Evolutionary conservation across 2,797 vertebrate genomes (phyloP), one percentile per base, ranked within the genome.

Genomic region (Onychomys torridus): DNA sequence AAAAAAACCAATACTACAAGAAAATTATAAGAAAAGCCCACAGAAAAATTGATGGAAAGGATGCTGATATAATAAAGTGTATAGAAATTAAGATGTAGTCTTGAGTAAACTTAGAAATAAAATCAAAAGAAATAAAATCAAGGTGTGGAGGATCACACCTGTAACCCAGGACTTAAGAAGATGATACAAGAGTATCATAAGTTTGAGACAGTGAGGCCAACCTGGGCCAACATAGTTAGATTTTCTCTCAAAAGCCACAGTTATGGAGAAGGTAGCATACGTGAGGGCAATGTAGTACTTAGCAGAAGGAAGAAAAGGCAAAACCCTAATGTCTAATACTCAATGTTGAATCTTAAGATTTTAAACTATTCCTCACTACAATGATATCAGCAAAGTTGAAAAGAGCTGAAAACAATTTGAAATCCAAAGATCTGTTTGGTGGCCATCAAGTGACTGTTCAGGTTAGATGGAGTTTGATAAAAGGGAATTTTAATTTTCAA

Each of bases 401-500:
- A 71, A 19, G 83, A 25, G 17, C 37, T 83, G 67, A 76, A 96
- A 89, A 61, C 27, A 2, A 95, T 67, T 89, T 91, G 17, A n/a
- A 75, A 46, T 86, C 8, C 43, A 83, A 55, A 76, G 0, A 6
- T 29, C 25, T 12, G 9, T 34, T 94, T 29, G 79, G 75, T 67
- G 52, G 59, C 65, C 21, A 76, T 61, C 32, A 55, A 81, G 13
- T 59, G 12, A 65, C 57, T 25, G n/a, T 3, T 61, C 49, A 61
- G 16, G 8, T 90, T 25, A 40, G n/a, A 89, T 37, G 71, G 14
- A 63, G 55, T 55, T 89, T 69, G 19, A 71, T 93, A 79, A 81
- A 71, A 89, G 32, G 8, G 25, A 92, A 79, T 75, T 71, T 82
- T 90, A 75, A 86, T 95, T 95, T 85, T 84, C 78, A 73, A 59